Conservation (phyloP, 2,797 vertebrate genomes). For the Pipistrellus pipistrellus region DNA sequence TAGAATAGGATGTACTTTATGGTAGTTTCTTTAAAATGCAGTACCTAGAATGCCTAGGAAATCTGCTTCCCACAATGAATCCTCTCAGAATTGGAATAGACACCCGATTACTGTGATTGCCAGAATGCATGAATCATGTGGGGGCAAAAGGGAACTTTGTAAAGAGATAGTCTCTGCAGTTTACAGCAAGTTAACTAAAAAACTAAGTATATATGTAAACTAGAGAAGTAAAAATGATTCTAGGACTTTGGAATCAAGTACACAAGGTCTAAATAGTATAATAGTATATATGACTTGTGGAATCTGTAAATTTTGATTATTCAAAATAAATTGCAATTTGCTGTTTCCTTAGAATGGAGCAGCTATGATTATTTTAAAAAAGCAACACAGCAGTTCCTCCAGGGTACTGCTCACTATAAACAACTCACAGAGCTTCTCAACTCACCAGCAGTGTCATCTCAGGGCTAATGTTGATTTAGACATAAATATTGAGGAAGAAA, state of each 20-base stretch:
- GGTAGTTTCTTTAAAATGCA: neutral
- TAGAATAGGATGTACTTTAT: neutral
- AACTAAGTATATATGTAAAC: constrained; percentile 39
- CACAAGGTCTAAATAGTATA: constrained; percentile 38
- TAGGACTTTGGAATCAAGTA: neutral
- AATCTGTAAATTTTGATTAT: constrained; percentile 39
- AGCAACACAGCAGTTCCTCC: constrained; percentile 42
- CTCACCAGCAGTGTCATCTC: constrained; percentile 45
- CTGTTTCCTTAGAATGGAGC: constrained; percentile 49
- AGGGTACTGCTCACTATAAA: constrained; percentile 24
- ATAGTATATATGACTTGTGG: neutral
- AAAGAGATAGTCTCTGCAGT: neutral
- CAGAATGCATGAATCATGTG: constrained; percentile 35
- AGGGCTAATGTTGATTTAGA: constrained; percentile 69
- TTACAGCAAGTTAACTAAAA: constrained; percentile 43
- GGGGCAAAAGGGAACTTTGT: neutral
- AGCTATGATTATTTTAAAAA: constrained; percentile 65
- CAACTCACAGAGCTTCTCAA: constrained; percentile 47
- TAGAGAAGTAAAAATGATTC: constrained; percentile 29
- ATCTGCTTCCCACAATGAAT: neutral
- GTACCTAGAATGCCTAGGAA: neutral
- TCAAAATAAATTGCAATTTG: constrained; percentile 53
- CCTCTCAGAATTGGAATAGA: constrained; percentile 29
- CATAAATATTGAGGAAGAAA: constrained; percentile 73
- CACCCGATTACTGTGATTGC: constrained; percentile 15